phyloP scores from a whole-genome alignment of 2,113 vertebrate genomes.

The Strigops habroptila region DNA sequence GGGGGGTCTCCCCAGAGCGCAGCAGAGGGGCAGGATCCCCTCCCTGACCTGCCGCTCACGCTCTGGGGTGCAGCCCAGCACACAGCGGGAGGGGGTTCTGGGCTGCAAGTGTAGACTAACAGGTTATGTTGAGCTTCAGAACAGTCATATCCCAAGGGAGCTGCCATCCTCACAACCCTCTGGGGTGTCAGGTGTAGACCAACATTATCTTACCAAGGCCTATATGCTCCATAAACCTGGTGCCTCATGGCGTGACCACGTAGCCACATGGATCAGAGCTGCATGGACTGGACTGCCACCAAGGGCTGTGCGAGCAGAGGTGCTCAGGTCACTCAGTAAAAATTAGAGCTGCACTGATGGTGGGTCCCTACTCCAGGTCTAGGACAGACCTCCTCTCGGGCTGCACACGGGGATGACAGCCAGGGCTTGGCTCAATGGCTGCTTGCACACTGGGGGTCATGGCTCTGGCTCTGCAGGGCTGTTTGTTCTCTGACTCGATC shows the following conservation, averaged over 20 bases:
- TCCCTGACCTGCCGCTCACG: neutral
- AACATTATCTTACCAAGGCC: neutral
- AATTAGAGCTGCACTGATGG: neutral
- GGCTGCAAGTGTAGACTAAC: neutral
- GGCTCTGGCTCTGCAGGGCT: neutral
- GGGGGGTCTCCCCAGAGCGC: neutral
- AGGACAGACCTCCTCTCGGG: neutral
- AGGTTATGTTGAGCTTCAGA: neutral
- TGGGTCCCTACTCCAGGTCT: neutral
- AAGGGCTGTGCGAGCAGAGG: neutral
- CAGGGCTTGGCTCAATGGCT: neutral
- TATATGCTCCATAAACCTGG: neutral
- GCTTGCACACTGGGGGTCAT: neutral
- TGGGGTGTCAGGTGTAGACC: neutral
- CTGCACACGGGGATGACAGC: neutral
- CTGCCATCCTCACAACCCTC: neutral
- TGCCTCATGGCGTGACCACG: rapidly evolving
- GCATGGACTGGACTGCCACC: neutral
- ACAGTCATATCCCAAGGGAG: neutral
- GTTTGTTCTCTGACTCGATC: neutral
- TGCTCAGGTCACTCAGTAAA: rapidly evolving
- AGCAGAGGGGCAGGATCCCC: neutral
- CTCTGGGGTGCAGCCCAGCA: neutral
- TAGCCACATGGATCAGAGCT: neutral
- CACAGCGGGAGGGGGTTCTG: neutral